Base-by-base conservation (phyloP, 2,113 vertebrate species). In the Neomonachus schauinslandi region DNA sequence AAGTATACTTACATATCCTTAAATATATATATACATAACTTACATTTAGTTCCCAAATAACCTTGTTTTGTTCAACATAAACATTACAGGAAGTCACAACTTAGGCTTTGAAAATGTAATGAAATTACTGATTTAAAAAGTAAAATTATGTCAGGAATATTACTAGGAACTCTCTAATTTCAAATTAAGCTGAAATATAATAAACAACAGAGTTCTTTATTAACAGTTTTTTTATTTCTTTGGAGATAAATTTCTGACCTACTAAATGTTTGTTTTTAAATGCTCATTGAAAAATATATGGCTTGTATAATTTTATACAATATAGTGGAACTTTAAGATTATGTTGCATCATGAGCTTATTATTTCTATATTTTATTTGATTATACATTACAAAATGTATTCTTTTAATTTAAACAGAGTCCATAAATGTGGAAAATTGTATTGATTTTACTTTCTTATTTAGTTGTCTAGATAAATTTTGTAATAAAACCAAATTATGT, bases 401-500 rank as follows among this genome's bases (percentile, higher is more conserved):
- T 94, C 22, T 79, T 80, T 83, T 24, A 82, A 80, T 82, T 89
- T 69, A 67, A 82, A 81, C 28, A 51, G 19, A 80, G 7, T 93
- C 1, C 21, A 80, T 11, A 89, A 91, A 91, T 82, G 28, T 9
- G 72, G 21, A 18, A 91, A 96, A 82, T 67, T n/a, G 0, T 59
- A 61, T 31, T 65, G 12, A 42, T 93, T 97, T 97, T 87, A 89
- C 71, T 81, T 86, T 92, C 95, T 59, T 26, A 69, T 81, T 95
- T 93, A 59, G 67, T 61, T 88, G 55, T 77, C 39, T 89, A 67
- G 57, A 96, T 91, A 89, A 94, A 86, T 94, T 94, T 65, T 85
- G 86, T 90, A 92, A 89, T 82, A 82, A 86, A 82, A 63, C 2
- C 80, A 91, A 97, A 92, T 97, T 81, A 67, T 5, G 51, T 92